phyloP scores from a whole-genome alignment of 2,797 vertebrate species.

The Calcarius lapponicus region DNA sequence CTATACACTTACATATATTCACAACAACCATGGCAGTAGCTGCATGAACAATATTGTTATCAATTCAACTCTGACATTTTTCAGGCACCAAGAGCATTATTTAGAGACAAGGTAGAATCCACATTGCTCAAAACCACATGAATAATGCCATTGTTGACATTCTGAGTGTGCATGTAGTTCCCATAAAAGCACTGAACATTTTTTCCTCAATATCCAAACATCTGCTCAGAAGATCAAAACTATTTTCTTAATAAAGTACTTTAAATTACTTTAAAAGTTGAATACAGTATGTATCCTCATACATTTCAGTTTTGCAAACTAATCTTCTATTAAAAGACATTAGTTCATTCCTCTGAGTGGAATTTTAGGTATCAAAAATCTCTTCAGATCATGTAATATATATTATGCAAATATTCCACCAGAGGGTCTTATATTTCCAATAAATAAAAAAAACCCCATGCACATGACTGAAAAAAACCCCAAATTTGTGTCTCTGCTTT shows the following conservation, averaged over 20 bases:
- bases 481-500: background rate
- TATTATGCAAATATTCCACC: background rate
- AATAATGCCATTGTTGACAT: background rate
- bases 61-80: background rate
- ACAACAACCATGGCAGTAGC: background rate
- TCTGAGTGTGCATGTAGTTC: background rate
- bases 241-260: background rate
- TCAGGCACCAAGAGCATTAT: background rate
- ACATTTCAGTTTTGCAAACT: background rate
- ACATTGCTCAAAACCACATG: background rate
- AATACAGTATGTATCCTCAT: background rate
- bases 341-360: background rate
- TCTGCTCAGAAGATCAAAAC: background rate
- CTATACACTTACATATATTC: background rate
- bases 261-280: background rate
- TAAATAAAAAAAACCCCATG: accelerated
- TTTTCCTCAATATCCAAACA: background rate
- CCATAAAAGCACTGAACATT: background rate
- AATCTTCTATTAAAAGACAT: background rate
- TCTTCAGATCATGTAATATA: background rate
- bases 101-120: background rate
- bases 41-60: background rate
- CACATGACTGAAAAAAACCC: background rate
- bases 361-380: background rate
- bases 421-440: background rate